phyloP scores from a whole-genome alignment of 2,797 vertebrate genomes.

The Kryptolebias ocellatus region DNA sequence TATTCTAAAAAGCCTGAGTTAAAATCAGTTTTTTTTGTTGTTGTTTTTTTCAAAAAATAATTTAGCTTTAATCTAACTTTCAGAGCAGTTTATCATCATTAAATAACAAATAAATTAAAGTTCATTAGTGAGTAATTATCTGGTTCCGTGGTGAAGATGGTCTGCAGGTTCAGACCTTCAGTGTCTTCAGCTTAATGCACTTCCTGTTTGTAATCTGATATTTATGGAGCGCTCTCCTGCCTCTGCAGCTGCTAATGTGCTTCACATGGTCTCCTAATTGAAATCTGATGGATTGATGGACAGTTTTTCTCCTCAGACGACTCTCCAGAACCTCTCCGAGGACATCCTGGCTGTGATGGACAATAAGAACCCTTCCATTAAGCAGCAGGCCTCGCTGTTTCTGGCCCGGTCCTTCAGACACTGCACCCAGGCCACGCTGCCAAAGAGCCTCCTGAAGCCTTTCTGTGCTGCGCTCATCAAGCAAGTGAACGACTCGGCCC shows the following conservation, averaged over 20 bases:
- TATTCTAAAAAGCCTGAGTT: too few relatives aligned
- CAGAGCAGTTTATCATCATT: too few relatives aligned
- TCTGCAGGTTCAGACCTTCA: neutral
- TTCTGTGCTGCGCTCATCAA: conserved; percentile 95
- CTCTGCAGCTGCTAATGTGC: conserved; percentile 14
- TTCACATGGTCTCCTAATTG: neutral
- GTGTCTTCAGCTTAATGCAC: neutral
- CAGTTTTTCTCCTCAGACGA: conserved; percentile 82
- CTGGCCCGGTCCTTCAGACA: conserved; percentile 94
- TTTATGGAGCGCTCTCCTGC: conserved; percentile 19
- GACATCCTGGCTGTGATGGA: conserved; percentile 96
- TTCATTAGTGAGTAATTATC: too few relatives aligned
- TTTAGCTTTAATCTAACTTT: too few relatives aligned
- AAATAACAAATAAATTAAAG: too few relatives aligned
- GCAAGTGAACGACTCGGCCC: conserved; percentile 98
- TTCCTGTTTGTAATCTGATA: conserved; percentile 1
- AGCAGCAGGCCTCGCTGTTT: conserved; percentile 96
- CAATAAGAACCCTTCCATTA: conserved; percentile 98
- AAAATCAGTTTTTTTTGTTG: too few relatives aligned
- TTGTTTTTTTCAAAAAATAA: too few relatives aligned
- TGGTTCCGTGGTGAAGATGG: too few relatives aligned
- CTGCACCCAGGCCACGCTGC: conserved; percentile 90
- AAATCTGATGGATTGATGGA: neutral
- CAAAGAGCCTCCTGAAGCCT: conserved; percentile 93
- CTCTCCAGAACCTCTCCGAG: conserved; percentile 93